These are phyloP conservation scores for Conistra vaccinii DNA, from an alignment of 2,888 invertebrate species.

Conservation along the genomic window DNA sequence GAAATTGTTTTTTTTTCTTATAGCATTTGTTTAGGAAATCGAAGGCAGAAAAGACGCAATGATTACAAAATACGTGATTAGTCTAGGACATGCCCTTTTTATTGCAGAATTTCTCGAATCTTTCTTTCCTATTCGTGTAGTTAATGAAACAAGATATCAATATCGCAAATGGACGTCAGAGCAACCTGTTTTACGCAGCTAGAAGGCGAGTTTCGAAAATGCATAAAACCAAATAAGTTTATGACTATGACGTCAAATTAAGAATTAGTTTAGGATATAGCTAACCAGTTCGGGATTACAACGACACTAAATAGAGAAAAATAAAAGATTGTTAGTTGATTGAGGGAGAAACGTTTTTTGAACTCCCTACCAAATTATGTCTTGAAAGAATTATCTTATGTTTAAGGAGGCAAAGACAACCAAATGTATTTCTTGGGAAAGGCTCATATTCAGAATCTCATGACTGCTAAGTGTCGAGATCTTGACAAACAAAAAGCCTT, in stretches of 20 bases:
- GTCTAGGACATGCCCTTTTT: neutral
- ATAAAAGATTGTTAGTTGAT: neutral
- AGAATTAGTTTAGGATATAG: slow-evolving; percentile 18
- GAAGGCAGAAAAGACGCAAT: neutral
- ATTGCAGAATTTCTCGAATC: neutral
- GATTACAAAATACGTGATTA: neutral
- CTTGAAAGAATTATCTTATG: neutral
- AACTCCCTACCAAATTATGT: neutral
- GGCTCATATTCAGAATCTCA: neutral
- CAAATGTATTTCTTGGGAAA: neutral
- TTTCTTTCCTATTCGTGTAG: too few relatives aligned
- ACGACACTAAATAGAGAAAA: neutral
- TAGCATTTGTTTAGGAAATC: too few relatives aligned
- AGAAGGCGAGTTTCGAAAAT: slow-evolving; percentile 22
- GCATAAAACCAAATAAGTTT: slow-evolving; percentile 34
- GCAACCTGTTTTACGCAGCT: slow-evolving; percentile 27
- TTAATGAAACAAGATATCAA: slow-evolving; percentile 25
- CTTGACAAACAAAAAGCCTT: neutral
- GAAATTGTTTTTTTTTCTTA: neutral
- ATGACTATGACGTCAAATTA: slow-evolving; percentile 42
- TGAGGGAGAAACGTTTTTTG: neutral
- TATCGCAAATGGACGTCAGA: slow-evolving; percentile 44
- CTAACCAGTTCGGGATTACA: neutral
- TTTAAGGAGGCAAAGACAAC: neutral
- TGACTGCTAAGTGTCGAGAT: neutral